Evolutionary conservation across 2,888 invertebrate species (phyloP).

Genomic region (Protodeltote pygarga): DNA sequence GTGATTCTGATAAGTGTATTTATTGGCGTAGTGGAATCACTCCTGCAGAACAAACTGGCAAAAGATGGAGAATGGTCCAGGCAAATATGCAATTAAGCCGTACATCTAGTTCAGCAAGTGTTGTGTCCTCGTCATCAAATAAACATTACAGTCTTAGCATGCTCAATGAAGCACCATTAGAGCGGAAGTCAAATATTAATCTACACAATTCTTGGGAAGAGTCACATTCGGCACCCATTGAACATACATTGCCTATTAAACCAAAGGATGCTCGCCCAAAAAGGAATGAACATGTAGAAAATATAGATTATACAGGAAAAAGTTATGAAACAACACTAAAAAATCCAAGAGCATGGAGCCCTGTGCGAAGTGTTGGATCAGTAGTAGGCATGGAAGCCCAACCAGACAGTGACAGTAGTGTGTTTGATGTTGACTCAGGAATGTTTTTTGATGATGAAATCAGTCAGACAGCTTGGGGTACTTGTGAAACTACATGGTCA

Average conservation of each 20-base stretch:
- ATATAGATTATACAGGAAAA: conserved; percentile 88
- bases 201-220: conserved; percentile 89
- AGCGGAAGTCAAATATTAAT: conserved; percentile 83
- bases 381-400: conserved; percentile 95
- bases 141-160: conserved; percentile 90
- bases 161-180: conserved; percentile 73
- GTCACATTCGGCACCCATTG: conserved; percentile 91
- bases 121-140: conserved; percentile 88
- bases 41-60: conserved; percentile 92
- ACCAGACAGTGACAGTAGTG: conserved; percentile 93
- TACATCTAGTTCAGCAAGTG: conserved; percentile 93
- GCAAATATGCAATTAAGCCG: conserved; percentile 94
- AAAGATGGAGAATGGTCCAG: conserved; percentile 94
- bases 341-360: conserved; percentile 95
- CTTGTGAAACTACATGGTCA: conserved; percentile 93
- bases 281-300: conserved; percentile 70
- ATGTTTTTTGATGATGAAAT: conserved; percentile 93
- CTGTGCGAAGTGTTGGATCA: conserved; percentile 95
- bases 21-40: conserved; percentile 93
- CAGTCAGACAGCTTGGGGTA: conserved; percentile 92
- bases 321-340: conserved; percentile 91
- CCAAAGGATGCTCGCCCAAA: conserved; percentile 71
- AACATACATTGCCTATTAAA: conserved; percentile 89
- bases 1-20: conserved; percentile 92
- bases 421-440: conserved; percentile 93